phyloP scores from a whole-genome alignment of 2,797 vertebrate genomes.

The Anas georgica region DNA sequence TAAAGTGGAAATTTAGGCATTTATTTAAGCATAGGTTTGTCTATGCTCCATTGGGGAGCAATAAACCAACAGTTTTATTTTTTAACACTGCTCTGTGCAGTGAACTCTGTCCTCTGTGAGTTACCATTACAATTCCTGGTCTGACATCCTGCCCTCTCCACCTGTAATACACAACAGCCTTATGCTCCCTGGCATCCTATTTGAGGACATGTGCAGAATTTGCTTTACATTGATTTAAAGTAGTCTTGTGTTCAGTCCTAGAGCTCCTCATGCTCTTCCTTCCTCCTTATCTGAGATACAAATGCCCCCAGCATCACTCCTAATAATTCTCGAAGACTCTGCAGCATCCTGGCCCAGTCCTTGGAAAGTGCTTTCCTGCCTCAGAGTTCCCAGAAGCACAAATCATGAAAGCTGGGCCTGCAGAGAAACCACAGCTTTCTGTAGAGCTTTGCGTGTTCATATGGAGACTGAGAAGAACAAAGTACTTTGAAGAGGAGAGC shows the following conservation, averaged over 20 bases:
- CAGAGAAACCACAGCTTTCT: neutral
- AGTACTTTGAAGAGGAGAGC: neutral
- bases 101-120: neutral
- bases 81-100: neutral
- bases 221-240: neutral
- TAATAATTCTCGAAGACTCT: neutral
- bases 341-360: neutral
- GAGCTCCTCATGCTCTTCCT: neutral
- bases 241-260: neutral
- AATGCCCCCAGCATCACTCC: neutral
- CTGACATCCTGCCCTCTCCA: neutral
- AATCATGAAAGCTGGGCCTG: neutral
- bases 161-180: neutral
- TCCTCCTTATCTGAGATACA: neutral
- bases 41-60: neutral
- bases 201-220: neutral
- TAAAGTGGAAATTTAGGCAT: neutral
- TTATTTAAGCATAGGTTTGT: neutral
- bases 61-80: neutral
- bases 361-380: neutral
- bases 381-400: neutral
- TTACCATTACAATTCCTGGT: neutral
- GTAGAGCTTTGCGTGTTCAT: neutral
- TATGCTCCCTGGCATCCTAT: neutral
- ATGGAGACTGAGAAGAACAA: neutral